These are phyloP conservation scores for Sarotherodon lohbergeri DNA, from an alignment of 2,113 vertebrate genomes.

Conservation along the genomic window DNA sequence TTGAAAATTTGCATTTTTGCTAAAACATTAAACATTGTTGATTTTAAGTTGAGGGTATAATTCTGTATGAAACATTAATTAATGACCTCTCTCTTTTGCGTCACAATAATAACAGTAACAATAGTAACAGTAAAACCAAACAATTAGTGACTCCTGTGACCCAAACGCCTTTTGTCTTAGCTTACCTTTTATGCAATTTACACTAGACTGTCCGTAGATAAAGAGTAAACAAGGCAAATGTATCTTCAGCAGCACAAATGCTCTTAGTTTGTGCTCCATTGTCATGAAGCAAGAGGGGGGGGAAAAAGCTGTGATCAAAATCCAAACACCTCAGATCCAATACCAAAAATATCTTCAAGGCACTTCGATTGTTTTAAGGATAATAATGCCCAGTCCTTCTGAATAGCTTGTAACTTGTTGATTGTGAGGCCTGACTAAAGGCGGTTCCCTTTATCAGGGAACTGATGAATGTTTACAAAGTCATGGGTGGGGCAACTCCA, in stretches of 20 bases:
- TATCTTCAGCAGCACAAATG: neutral
- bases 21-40: neutral
- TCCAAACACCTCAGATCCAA: neutral
- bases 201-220: neutral
- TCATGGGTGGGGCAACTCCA: neutral
- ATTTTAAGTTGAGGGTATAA: neutral
- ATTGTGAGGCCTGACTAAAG: neutral
- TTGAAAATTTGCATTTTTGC: too few species aligned
- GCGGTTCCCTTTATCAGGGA: neutral
- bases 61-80: neutral
- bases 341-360: neutral
- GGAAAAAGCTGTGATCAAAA: fast-evolving
- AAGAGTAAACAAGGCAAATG: neutral
- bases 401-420: neutral
- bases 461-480: neutral
- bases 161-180: neutral
- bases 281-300: neutral
- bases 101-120: neutral
- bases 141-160: neutral
- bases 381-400: neutral
- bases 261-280: neutral
- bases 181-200: neutral
- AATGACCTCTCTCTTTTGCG: neutral
- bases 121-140: neutral
- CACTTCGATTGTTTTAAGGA: fast-evolving